These are phyloP conservation scores for Tetragnatha montana DNA, from an alignment of 2,888 invertebrate species.

Conservation along the genomic window DNA sequence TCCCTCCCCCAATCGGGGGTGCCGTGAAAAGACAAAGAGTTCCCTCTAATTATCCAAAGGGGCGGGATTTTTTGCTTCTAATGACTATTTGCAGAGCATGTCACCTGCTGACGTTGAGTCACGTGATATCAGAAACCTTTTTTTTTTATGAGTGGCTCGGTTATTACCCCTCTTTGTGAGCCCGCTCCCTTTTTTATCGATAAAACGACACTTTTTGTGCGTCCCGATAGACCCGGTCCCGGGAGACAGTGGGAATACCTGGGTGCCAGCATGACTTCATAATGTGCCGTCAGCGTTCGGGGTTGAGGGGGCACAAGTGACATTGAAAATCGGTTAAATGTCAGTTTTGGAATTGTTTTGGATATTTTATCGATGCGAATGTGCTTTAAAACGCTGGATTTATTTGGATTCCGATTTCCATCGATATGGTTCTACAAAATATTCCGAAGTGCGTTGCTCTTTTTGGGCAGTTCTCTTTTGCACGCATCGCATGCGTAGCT, in stretches of 20 bases:
- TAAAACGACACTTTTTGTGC: neutral
- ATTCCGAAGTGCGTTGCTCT: too few species aligned
- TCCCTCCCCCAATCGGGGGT: neutral
- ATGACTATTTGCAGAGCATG: neutral
- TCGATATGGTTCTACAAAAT: too few species aligned
- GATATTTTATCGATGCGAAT: too few species aligned
- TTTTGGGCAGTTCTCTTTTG: too few species aligned
- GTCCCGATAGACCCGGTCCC: neutral
- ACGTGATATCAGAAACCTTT: neutral
- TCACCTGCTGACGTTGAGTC: neutral
- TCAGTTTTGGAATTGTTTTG: too few species aligned
- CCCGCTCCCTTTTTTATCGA: neutral
- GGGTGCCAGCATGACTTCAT: neutral
- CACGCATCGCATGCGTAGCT: neutral
- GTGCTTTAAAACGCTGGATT: too few species aligned
- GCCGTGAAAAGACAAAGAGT: neutral
- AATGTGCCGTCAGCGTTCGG: neutral
- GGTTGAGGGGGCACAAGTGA: too few species aligned
- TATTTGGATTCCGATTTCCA: too few species aligned
- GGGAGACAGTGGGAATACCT: neutral
- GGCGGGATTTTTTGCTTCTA: neutral
- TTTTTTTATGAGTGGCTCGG: neutral
- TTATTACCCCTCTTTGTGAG: neutral
- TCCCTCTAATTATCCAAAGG: neutral
- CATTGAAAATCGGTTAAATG: too few species aligned